These are phyloP conservation scores for Urocitellus parryii DNA, from an alignment of 2,113 vertebrate genomes.

Conservation along the genomic window DNA sequence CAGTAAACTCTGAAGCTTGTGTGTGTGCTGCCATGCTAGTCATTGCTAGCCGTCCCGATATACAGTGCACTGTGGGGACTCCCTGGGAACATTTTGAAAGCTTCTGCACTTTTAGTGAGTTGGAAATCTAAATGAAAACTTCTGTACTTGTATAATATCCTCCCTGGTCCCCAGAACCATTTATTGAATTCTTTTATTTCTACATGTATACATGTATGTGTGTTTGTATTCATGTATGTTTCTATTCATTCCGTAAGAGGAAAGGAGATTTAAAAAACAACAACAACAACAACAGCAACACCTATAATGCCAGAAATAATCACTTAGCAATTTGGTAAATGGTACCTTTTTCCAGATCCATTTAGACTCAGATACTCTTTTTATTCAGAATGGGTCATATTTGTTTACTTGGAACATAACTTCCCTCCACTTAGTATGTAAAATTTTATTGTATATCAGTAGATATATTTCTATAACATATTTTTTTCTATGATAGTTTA, in stretches of 20 bases:
- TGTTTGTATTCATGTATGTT: neutral
- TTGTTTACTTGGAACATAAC: neutral
- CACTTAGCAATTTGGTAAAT: neutral
- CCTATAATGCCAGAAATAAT: neutral
- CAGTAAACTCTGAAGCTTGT: neutral
- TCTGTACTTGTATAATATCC: neutral
- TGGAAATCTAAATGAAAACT: neutral
- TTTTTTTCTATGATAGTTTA: neutral
- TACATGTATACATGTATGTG: neutral
- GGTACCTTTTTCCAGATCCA: neutral
- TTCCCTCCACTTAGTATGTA: neutral
- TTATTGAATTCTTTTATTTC: neutral
- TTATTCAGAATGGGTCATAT: neutral
- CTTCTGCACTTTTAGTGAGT: neutral
- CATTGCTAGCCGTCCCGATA: neutral
- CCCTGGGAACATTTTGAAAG: neutral
- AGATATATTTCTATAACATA: neutral
- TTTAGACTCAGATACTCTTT: neutral
- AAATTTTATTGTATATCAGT: neutral
- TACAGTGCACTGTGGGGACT: neutral
- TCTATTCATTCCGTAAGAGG: too few species aligned
- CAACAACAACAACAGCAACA: neutral
- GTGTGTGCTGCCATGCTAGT: neutral
- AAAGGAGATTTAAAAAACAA: neutral
- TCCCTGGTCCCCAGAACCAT: neutral